These are phyloP conservation scores for Junonia oenone DNA, from an alignment of 2,888 invertebrate species.

Conservation along the genomic window DNA sequence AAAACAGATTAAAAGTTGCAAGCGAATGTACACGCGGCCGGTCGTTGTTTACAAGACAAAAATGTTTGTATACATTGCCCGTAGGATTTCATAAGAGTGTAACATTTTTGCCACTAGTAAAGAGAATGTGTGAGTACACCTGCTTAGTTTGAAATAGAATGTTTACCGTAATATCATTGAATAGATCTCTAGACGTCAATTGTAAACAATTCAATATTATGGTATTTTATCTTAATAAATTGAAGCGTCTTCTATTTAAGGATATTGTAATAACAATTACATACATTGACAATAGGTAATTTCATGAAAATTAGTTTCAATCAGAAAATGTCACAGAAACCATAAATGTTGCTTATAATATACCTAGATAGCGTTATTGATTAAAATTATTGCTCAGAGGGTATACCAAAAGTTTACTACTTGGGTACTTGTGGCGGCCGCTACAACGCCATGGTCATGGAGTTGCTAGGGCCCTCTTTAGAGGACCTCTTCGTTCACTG, in stretches of 20 bases:
- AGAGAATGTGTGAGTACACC: slow-evolving; percentile 1
- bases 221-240: not conserved
- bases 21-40: slow-evolving; percentile 1
- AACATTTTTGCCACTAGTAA: slow-evolving; percentile 8
- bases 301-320: not conserved
- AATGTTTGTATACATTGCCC: slow-evolving; percentile 7
- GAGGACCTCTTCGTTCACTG: slow-evolving; percentile 99
- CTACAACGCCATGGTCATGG: slow-evolving; percentile 99
- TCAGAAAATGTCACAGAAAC: no score
- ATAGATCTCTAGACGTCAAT: not conserved
- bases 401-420: slow-evolving; percentile 99
- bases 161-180: not conserved
- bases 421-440: slow-evolving; percentile 99
- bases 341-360: not conserved
- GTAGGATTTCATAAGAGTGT: slow-evolving; percentile 16
- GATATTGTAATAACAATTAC: no score
- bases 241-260: no score
- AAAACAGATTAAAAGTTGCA: not conserved
- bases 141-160: slow-evolving; percentile 4
- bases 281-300: no score
- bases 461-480: slow-evolving; percentile 98
- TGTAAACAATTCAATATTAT: not conserved
- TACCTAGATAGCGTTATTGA: not conserved
- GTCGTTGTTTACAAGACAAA: slow-evolving; percentile 15
- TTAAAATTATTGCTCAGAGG: slow-evolving; percentile 84